phyloP scores from a whole-genome alignment of 2,113 vertebrate genomes.

The Brachyhypopomus occidentalis region DNA sequence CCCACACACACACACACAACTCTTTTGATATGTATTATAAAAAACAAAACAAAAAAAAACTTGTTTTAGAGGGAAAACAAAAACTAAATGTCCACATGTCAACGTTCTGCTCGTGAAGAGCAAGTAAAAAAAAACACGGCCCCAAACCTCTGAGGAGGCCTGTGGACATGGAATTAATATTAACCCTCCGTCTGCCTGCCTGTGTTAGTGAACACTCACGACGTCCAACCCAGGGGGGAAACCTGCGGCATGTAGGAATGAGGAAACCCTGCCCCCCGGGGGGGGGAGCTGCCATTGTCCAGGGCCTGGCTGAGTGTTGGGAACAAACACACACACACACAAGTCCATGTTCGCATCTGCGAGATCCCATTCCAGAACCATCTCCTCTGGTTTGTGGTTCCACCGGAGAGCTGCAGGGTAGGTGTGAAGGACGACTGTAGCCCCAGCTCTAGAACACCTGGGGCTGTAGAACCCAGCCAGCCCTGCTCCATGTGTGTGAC shows the following conservation, averaged over 20 bases:
- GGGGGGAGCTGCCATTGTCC: slow-evolving; percentile 84
- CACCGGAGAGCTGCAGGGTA: neutral
- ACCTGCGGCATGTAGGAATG: slow-evolving; percentile 80
- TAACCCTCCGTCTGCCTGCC: neutral
- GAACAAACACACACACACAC: slow-evolving; percentile 7
- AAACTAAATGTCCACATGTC: slow-evolving; percentile 69
- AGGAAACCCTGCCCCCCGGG: slow-evolving; percentile 81
- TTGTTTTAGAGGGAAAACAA: slow-evolving; percentile 74
- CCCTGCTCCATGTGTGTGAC: no score
- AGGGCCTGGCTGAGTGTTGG: slow-evolving; percentile 72
- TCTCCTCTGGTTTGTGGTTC: neutral
- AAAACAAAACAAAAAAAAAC: slow-evolving; percentile 74
- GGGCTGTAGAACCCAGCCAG: no score
- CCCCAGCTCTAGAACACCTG: no score
- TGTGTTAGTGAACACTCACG: slow-evolving; percentile 71
- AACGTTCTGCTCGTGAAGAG: no score
- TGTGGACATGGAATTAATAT: slow-evolving; percentile 54
- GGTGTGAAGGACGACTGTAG: no score
- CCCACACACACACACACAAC: neutral
- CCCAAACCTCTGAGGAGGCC: neutral
- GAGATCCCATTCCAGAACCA: neutral
- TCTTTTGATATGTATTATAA: slow-evolving; percentile 25
- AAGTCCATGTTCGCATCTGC: neutral
- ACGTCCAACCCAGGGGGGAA: slow-evolving; percentile 53
- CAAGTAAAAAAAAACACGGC: neutral